phyloP scores from a whole-genome alignment of 1,140 invertebrate genomes.

The Portunus trituberculatus region DNA sequence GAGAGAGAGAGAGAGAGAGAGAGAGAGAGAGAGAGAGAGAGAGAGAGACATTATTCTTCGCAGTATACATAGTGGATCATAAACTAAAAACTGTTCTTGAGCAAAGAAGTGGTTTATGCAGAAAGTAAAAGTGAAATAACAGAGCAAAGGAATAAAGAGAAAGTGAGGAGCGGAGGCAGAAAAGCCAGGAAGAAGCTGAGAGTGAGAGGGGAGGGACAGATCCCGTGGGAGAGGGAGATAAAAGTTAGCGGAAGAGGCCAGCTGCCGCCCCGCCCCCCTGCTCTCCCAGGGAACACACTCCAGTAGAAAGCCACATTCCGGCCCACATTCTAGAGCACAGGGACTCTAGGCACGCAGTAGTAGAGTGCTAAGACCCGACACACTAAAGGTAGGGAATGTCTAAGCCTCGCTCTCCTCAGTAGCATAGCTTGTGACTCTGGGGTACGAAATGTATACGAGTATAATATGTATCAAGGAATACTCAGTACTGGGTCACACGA shows the following conservation, averaged over 20 bases:
- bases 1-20: conserved; percentile 33
- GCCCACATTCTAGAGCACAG: conserved; percentile 1
- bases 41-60: not conserved
- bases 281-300: not conserved
- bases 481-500: too few species aligned
- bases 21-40: conserved; percentile 30
- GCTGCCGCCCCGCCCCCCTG: conserved; percentile 16
- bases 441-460: too few species aligned
- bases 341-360: not conserved
- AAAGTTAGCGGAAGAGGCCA: conserved; percentile 40
- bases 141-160: not conserved
- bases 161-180: not conserved
- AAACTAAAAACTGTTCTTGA: not conserved
- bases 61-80: not conserved
- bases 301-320: not conserved
- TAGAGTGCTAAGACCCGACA: not conserved
- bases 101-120: not conserved
- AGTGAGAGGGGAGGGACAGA: conserved; percentile 17
- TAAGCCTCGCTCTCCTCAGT: too few species aligned
- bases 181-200: conserved; percentile 28
- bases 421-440: too few species aligned
- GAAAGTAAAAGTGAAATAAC: not conserved
- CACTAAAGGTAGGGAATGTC: not conserved
- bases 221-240: conserved; percentile 14
- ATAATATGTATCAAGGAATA: too few species aligned